Conservation (phyloP, 2,113 vertebrate species). For the Lycocorax pyrrhopterus region DNA sequence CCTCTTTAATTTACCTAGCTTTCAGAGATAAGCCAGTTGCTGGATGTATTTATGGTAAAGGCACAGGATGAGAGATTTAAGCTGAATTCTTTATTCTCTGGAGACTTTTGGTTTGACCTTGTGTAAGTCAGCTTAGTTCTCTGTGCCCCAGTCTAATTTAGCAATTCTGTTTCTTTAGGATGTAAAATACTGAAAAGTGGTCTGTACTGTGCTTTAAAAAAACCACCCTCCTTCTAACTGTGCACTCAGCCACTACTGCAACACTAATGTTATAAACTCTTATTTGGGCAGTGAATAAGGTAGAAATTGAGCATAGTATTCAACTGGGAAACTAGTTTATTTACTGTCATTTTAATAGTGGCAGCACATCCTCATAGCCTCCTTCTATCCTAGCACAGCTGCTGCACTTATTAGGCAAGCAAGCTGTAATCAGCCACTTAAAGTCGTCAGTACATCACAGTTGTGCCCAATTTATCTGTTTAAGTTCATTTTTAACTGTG, state of each 20-base stretch:
- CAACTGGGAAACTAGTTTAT: not conserved
- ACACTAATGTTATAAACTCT: not conserved
- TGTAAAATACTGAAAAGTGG: not conserved
- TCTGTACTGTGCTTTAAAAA: not conserved
- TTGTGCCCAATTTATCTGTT: constrained; percentile 40
- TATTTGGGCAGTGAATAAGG: not conserved
- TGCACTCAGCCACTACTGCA: not conserved
- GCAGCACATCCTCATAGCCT: not conserved
- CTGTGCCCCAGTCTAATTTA: not conserved
- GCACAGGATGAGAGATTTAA: not conserved
- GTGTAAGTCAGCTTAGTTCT: not conserved
- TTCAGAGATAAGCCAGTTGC: not conserved
- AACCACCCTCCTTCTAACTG: not conserved
- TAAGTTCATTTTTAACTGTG: constrained; percentile 22
- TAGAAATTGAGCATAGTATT: not conserved
- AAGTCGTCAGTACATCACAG: not conserved
- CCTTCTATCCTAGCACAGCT: constrained; percentile 27
- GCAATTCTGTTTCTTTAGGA: not conserved
- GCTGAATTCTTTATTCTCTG: not conserved
- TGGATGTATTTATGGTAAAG: not conserved
- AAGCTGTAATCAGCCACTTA: constrained; percentile 58
- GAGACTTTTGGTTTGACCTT: not conserved
- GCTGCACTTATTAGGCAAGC: constrained; percentile 15
- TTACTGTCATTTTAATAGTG: not conserved
- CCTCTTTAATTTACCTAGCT: not conserved